Evolutionary conservation across 2,888 invertebrate genomes (phyloP).

Genomic region (Argyresthia goedartella): DNA sequence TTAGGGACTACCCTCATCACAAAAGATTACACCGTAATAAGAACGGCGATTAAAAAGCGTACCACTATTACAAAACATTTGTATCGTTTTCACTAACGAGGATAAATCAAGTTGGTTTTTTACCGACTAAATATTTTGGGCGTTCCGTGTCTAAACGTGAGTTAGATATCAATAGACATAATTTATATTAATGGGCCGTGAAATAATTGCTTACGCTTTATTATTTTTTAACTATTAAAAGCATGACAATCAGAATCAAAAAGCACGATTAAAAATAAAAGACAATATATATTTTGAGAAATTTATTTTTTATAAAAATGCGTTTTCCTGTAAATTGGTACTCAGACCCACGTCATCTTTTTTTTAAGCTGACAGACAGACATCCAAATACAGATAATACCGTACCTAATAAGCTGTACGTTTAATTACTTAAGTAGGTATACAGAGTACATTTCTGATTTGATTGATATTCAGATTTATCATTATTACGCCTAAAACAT

Average conservation of each 20-base stretch:
- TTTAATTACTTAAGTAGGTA: no score
- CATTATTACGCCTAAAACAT: no score
- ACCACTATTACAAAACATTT: constrained; percentile 17
- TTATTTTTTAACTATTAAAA: neutral
- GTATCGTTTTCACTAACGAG: constrained; percentile 28
- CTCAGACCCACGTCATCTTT: constrained; percentile 17
- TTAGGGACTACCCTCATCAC: constrained; percentile 29
- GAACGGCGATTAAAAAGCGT: constrained; percentile 46
- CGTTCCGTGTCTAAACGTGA: constrained; percentile 13
- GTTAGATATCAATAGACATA: constrained; percentile 15
- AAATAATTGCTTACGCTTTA: constrained; percentile 9
- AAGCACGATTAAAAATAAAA: constrained; percentile 18
- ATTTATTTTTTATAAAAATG: constrained; percentile 58
- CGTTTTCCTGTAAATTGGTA: constrained; percentile 31
- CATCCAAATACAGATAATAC: constrained; percentile 19
- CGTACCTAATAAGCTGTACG: constrained; percentile 21
- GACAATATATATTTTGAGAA: constrained; percentile 29
- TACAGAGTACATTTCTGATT: no score
- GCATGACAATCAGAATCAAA: neutral
- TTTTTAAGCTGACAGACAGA: constrained; percentile 42
- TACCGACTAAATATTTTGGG: constrained; percentile 34
- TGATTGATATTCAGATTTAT: no score
- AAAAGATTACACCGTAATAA: constrained; percentile 52
- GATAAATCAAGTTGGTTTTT: constrained; percentile 35
- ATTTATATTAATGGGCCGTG: constrained; percentile 29